phyloP scores from a whole-genome alignment of 2,113 vertebrate genomes.

The Hipposideros armiger region DNA sequence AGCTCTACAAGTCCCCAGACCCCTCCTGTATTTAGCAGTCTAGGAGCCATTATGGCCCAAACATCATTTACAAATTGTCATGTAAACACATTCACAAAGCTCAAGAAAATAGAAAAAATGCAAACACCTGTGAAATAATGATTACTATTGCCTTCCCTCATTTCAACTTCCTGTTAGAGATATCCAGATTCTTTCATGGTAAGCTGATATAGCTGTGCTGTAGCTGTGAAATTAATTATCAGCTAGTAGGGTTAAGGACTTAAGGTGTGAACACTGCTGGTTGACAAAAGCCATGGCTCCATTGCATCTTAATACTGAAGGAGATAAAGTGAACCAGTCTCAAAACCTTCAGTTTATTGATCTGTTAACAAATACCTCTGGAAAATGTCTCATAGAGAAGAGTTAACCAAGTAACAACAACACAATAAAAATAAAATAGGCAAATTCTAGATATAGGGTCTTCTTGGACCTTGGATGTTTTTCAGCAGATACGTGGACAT shows the following conservation, averaged over 20 bases:
- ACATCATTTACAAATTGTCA: constrained; percentile 89
- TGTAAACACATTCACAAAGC: constrained; percentile 88
- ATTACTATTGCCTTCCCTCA: constrained; percentile 77
- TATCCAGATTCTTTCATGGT: constrained; percentile 76
- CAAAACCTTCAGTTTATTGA: constrained; percentile 44
- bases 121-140: constrained; percentile 86
- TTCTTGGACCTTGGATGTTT: background rate
- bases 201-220: constrained; percentile 64
- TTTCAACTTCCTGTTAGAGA: constrained; percentile 71
- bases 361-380: constrained; percentile 20
- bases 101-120: constrained; percentile 80
- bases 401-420: background rate
- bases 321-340: constrained; percentile 42
- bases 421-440: background rate
- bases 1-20: constrained; percentile 85
- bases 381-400: background rate
- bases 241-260: constrained; percentile 77
- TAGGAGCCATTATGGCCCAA: constrained; percentile 80
- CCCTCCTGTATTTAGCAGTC: constrained; percentile 83
- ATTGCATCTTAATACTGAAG: constrained; percentile 66
- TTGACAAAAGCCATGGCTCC: constrained; percentile 59
- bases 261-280: constrained; percentile 76
- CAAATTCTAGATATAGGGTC: background rate
- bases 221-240: constrained; percentile 86
- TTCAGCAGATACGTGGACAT: background rate